A percentile compares a stretch with the other conserved stretches of the same genome.
phyloP scores from a whole-genome alignment of 2,113 vertebrate genomes.

The Chauna torquata region DNA sequence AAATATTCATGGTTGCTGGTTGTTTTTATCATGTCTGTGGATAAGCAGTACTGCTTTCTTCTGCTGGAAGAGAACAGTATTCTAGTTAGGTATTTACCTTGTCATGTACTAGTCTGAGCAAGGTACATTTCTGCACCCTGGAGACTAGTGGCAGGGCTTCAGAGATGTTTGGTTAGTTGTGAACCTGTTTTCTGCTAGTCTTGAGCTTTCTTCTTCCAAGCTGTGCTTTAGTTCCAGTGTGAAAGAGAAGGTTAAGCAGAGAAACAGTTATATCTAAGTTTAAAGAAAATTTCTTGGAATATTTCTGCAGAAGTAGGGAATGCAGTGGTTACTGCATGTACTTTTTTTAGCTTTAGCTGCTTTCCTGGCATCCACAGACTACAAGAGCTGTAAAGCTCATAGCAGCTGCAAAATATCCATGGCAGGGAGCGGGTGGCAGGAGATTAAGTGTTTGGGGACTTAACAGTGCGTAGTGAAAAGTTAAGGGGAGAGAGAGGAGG shows the following conservation, averaged over 20 bases:
- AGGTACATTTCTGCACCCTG: background rate
- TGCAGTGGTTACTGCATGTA: accelerated
- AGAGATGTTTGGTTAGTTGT: background rate
- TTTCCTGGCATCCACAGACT: background rate
- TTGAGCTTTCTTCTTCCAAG: background rate
- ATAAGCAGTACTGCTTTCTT: background rate
- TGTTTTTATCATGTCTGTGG: background rate
- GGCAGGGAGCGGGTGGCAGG: background rate
- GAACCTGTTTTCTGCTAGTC: background rate
- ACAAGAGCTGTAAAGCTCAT: background rate
- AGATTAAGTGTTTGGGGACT: background rate
- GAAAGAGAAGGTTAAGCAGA: background rate
- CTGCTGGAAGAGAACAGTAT: background rate
- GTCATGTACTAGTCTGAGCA: background rate
- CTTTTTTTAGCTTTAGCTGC: background rate
- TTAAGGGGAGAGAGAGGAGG: background rate
- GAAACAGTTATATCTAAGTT: background rate
- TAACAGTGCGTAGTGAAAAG: background rate
- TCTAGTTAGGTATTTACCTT: background rate
- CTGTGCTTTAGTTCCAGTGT: background rate
- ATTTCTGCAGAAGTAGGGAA: background rate
- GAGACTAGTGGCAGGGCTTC: background rate
- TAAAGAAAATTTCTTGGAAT: background rate
- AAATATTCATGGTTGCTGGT: background rate
- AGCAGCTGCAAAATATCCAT: background rate